These are phyloP conservation scores for Drosophila kohkoa DNA, from an alignment of 1,140 invertebrate species.

Conservation along the genomic window DNA sequence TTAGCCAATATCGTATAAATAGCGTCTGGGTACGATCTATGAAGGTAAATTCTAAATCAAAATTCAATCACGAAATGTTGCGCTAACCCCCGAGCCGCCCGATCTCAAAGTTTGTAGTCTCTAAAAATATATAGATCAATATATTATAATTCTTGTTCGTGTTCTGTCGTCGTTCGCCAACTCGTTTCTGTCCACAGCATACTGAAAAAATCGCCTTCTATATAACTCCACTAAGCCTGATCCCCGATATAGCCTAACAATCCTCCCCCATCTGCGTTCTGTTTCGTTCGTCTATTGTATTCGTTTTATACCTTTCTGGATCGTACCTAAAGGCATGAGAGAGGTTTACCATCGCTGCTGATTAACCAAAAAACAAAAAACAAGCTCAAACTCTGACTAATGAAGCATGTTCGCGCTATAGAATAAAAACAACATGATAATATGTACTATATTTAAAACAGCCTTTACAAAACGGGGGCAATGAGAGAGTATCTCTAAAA, in stretches of 20 bases:
- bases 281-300: constrained; percentile 53
- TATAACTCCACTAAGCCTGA: constrained; percentile 1
- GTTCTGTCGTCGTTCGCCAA: constrained; percentile 14
- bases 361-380: constrained; percentile 52
- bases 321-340: constrained; percentile 83
- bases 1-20: constrained; percentile 57
- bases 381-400: constrained; percentile 65
- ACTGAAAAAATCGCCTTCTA: neutral
- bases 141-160: constrained; percentile 45
- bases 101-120: constrained; percentile 72
- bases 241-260: constrained; percentile 57
- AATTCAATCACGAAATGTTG: constrained; percentile 67
- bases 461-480: neutral
- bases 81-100: constrained; percentile 76
- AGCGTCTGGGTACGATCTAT: constrained; percentile 83
- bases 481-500: neutral
- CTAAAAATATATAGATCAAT: constrained; percentile 55
- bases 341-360: constrained; percentile 42
- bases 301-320: constrained; percentile 79
- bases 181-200: neutral
- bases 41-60: constrained; percentile 81
- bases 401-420: constrained; percentile 56
- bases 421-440: neutral
- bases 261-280: constrained; percentile 4
- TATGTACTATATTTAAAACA: neutral